Percentiles rank a stretch among this genome's conserved stretches.
These are phyloP conservation scores for Notamacropus eugenii DNA, from an alignment of 2,797 vertebrate genomes.

Conservation along the genomic window DNA sequence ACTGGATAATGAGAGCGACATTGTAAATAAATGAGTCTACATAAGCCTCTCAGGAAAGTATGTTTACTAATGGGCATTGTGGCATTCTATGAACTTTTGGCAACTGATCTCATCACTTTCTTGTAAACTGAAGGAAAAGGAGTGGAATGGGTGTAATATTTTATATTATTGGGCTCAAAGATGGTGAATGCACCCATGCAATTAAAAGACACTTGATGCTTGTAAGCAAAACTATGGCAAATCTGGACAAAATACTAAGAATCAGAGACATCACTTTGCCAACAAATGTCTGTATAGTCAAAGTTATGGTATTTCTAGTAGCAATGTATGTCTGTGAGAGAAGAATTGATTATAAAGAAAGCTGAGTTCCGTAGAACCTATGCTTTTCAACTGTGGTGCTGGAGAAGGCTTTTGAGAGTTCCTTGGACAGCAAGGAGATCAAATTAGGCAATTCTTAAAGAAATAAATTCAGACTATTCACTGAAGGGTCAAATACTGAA, in stretches of 20 bases:
- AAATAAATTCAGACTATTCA: not conserved
- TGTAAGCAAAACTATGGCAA: not conserved
- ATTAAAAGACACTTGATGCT: not conserved
- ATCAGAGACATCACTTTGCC: not conserved
- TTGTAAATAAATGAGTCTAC: not conserved
- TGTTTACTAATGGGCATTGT: not conserved
- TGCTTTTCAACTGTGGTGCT: not conserved
- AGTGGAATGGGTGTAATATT: not conserved
- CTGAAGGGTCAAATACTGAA: not conserved
- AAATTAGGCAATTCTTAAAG: not conserved
- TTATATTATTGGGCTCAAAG: not conserved
- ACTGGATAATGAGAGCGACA: not conserved
- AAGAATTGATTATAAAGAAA: not conserved
- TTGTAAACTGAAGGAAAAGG: not conserved
- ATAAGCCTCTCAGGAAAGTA: not conserved
- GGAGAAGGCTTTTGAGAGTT: not conserved
- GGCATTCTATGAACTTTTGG: not conserved
- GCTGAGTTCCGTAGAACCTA: not conserved
- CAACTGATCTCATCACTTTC: not conserved
- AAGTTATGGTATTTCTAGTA: not conserved
- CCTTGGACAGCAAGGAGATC: not conserved
- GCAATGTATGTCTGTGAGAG: not conserved
- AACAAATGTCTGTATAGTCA: not conserved
- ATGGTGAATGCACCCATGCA: not conserved
- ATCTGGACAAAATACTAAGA: not conserved